A percentile compares a stretch with the other conserved stretches of the same genome.
Evolutionary conservation across 2,113 vertebrate genomes (phyloP).

Genomic region (Hirundichthys speculiger): DNA sequence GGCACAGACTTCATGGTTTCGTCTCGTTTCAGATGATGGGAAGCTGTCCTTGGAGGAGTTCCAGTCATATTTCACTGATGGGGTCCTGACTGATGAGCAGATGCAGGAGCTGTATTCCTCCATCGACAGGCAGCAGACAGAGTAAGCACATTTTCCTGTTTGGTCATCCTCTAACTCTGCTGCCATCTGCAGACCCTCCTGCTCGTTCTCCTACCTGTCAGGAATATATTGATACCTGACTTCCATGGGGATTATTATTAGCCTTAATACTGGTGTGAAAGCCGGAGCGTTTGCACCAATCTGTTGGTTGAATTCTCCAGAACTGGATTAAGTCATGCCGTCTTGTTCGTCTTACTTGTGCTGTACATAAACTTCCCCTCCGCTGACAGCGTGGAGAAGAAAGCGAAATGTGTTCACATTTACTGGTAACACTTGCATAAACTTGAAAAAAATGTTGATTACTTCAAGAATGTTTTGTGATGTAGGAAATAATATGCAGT

Average conservation of each 20-base stretch:
- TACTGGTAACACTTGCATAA: neutral
- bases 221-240: conserved; percentile 17
- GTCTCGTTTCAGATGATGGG: conserved; percentile 86
- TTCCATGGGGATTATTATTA: conserved; percentile 43
- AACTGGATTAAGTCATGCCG: too few species aligned
- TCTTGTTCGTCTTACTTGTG: too few species aligned
- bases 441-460: too few species aligned
- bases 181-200: conserved; percentile 58
- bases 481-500: too few species aligned
- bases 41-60: conserved; percentile 96
- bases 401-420: conserved; percentile 20
- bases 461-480: too few species aligned
- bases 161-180: conserved; percentile 39
- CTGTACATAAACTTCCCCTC: too few species aligned
- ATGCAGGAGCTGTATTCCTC: conserved; percentile 91
- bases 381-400: neutral
- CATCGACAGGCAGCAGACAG: conserved; percentile 87
- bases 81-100: conserved; percentile 89
- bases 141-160: conserved; percentile 81
- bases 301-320: neutral
- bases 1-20: conserved; percentile 13
- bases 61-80: conserved; percentile 93
- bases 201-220: conserved; percentile 41
- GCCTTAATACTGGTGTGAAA: conserved; percentile 17
- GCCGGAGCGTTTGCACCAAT: conserved; percentile 1